phyloP scores from a whole-genome alignment of 2,797 vertebrate genomes.

The Rhodeus uyekii region DNA sequence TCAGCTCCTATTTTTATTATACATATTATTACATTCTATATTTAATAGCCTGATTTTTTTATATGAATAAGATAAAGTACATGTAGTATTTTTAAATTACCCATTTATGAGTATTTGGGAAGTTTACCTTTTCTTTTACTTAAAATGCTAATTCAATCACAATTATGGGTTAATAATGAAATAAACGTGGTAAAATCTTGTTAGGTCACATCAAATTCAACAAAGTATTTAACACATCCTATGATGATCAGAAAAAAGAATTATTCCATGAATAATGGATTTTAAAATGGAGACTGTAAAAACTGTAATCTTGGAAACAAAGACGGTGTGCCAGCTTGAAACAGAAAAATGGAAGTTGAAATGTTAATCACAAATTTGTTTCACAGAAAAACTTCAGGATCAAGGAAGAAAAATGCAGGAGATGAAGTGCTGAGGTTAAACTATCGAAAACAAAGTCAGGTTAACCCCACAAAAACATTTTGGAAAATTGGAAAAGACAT shows the following conservation, averaged over 20 bases:
- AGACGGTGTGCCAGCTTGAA: conserved; percentile 55
- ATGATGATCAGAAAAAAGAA: background rate
- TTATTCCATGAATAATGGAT: background rate
- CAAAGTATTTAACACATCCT: conserved; percentile 8
- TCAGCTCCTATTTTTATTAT: background rate
- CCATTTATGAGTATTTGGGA: background rate
- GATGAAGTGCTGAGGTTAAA: conserved; percentile 59
- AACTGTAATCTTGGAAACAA: conserved; percentile 58
- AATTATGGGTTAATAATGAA: background rate
- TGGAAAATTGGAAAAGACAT: conserved; percentile 22
- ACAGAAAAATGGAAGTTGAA: conserved; percentile 50
- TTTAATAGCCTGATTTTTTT: conserved; percentile 1
- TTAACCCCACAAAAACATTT: conserved; percentile 52
- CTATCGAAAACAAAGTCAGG: conserved; percentile 56
- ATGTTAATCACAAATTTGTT: conserved; percentile 51
- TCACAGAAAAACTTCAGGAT: conserved; percentile 36
- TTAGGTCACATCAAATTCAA: conserved; percentile 31
- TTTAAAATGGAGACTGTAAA: conserved; percentile 59
- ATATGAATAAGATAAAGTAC: background rate
- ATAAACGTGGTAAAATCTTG: background rate
- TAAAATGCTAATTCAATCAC: background rate
- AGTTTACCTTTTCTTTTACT: background rate
- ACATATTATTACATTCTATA: background rate
- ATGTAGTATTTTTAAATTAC: background rate
- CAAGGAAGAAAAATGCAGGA: conserved; percentile 56